A percentile compares a stretch with the other conserved stretches of the same genome.
These are phyloP conservation scores for Euzetes globulus DNA, from an alignment of 2,888 invertebrate species.

Conservation along the genomic window DNA sequence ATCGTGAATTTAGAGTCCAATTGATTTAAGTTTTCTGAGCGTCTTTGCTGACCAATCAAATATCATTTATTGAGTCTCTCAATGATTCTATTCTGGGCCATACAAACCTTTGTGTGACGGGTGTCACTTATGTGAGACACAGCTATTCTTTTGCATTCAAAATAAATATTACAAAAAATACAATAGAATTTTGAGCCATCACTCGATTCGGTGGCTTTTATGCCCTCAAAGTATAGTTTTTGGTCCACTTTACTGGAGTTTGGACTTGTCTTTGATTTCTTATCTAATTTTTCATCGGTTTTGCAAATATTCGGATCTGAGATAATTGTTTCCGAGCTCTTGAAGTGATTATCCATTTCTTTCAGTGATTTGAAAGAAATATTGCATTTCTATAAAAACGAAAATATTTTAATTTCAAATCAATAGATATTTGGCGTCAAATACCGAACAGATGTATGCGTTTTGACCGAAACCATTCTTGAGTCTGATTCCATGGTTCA, in stretches of 20 bases:
- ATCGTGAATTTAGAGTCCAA: background rate
- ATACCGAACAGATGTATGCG: slow-evolving; percentile 13
- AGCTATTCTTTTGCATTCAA: background rate
- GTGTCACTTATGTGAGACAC: background rate
- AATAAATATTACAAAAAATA: background rate
- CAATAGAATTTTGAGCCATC: background rate
- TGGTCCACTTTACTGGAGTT: background rate
- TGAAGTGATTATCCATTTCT: background rate
- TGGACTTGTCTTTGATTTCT: background rate
- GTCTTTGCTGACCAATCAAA: background rate
- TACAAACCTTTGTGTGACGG: background rate
- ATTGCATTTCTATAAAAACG: background rate
- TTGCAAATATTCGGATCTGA: background rate
- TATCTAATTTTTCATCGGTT: background rate
- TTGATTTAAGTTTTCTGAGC: background rate
- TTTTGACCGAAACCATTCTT: slow-evolving; percentile 41
- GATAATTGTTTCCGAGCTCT: background rate
- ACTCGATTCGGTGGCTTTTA: background rate
- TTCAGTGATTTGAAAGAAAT: background rate
- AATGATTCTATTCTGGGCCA: no score
- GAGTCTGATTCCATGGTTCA: slow-evolving; percentile 9
- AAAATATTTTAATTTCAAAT: background rate
- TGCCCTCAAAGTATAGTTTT: background rate
- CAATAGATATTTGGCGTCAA: background rate
- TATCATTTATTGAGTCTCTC: no score